phyloP scores from a whole-genome alignment of 2,113 vertebrate species.

The Oncorhynchus keta region DNA sequence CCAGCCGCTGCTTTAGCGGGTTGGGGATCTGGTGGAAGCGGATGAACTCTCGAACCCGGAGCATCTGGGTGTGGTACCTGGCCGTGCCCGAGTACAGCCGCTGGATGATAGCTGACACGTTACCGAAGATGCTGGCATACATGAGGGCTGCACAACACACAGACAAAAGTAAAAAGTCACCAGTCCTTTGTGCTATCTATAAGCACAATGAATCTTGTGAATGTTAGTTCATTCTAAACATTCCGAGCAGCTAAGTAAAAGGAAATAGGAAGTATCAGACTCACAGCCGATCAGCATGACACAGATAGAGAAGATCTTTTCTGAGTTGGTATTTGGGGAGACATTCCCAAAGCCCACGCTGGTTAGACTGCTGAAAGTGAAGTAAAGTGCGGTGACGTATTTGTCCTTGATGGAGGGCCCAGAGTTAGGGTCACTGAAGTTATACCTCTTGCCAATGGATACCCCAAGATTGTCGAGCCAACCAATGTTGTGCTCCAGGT shows the following conservation, averaged over 20 bases:
- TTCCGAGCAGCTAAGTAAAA: not conserved
- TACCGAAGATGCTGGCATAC: conserved; percentile 99
- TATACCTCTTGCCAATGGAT: conserved; percentile 95
- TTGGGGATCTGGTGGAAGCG: conserved; percentile 98
- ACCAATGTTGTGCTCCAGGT: conserved; percentile 94
- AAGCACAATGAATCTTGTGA: not conserved
- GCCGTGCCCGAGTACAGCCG: conserved; percentile 96
- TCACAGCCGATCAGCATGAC: conserved; percentile 99
- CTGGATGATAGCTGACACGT: conserved; percentile 99
- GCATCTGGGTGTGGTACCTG: conserved; percentile 97
- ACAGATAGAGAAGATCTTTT: conserved; percentile 99
- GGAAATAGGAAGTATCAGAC: conserved; percentile 57
- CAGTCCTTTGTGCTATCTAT: not conserved
- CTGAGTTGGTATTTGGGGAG: conserved; percentile 98
- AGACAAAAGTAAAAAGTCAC: not conserved
- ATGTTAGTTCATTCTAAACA: not conserved
- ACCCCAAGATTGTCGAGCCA: conserved; percentile 96
- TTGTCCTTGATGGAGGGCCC: conserved; percentile 99
- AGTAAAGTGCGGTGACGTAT: conserved; percentile 98
- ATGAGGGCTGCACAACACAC: conserved; percentile 84
- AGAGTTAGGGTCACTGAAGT: conserved; percentile 90
- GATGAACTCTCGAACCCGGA: conserved; percentile 97
- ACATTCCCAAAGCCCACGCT: conserved; percentile 99
- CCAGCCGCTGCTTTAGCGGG: conserved; percentile 91
- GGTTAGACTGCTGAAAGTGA: conserved; percentile 99